Evolutionary conservation across 2,888 invertebrate species (phyloP).

Genomic region (Coleophora flavipennella): DNA sequence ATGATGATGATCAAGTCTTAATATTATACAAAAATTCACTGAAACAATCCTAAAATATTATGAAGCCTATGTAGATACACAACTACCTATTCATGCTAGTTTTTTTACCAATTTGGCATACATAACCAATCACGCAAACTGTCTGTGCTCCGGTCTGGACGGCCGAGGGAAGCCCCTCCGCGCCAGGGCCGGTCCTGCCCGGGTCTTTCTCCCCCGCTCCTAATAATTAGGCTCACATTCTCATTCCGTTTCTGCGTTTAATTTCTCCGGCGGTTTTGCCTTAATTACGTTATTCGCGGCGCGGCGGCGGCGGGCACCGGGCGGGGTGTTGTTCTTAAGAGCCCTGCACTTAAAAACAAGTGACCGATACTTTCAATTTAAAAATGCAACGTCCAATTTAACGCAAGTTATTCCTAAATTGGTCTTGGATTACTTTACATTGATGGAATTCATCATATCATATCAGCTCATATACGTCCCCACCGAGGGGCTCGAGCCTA

Average conservation of each 20-base stretch:
- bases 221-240: conserved; percentile 76
- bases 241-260: conserved; percentile 75
- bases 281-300: conserved; percentile 73
- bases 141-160: conserved; percentile 10
- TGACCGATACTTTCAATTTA: conserved; percentile 34
- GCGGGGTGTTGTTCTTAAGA: conserved; percentile 31
- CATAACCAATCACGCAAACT: too few species aligned
- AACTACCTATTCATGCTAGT: too few species aligned
- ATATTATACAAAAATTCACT: too few species aligned
- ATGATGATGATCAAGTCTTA: too few species aligned
- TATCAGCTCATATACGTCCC: too few species aligned
- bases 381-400: background rate
- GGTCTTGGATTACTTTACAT: too few species aligned
- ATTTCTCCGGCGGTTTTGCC: conserved; percentile 71
- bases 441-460: too few species aligned
- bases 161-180: conserved; percentile 32
- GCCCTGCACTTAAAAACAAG: conserved; percentile 32
- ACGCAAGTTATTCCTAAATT: too few species aligned
- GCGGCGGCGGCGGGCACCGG: conserved; percentile 22
- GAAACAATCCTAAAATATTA: too few species aligned
- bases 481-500: too few species aligned
- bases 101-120: too few species aligned
- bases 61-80: too few species aligned
- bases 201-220: conserved; percentile 42
- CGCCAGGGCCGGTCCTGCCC: background rate